Evolutionary conservation across 2,113 vertebrate species (phyloP).

Genomic region (Fregata magnificens): DNA sequence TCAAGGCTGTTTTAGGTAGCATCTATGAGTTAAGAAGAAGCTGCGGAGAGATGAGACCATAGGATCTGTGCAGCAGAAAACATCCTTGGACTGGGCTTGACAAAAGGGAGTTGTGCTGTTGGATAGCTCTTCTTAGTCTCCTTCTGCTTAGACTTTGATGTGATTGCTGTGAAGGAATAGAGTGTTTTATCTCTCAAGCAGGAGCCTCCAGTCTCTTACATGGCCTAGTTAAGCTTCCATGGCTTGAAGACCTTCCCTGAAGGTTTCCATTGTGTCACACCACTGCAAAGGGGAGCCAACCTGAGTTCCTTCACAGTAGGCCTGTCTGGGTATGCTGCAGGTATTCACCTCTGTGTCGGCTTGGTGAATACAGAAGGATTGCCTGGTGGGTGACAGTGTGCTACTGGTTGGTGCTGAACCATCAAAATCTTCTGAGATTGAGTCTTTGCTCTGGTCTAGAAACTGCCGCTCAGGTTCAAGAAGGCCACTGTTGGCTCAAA

Average conservation of each 20-base stretch:
- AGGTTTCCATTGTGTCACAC: background rate
- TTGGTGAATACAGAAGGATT: background rate
- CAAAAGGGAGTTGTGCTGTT: background rate
- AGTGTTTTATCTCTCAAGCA: background rate
- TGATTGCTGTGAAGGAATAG: background rate
- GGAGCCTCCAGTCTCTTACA: background rate
- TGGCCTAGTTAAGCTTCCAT: background rate
- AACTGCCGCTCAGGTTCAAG: background rate
- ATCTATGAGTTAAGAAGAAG: background rate
- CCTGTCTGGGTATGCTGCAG: background rate
- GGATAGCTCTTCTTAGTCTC: background rate
- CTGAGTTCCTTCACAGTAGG: background rate
- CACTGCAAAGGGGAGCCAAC: background rate
- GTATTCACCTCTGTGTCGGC: background rate
- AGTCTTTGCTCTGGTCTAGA: background rate
- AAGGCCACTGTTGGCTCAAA: background rate
- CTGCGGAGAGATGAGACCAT: background rate
- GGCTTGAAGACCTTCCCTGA: background rate
- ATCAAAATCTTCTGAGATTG: background rate
- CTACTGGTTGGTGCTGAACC: background rate
- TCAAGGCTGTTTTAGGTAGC: background rate
- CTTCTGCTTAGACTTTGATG: background rate
- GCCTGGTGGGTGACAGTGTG: background rate
- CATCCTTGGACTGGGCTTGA: background rate
- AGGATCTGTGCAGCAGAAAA: background rate